Evolutionary conservation across 30 jellyfish, hydroid and myxozoan genomes (phyloP), one percentile per base, ranked within the genome.

Genomic region (Hydra vulgaris): DNA sequence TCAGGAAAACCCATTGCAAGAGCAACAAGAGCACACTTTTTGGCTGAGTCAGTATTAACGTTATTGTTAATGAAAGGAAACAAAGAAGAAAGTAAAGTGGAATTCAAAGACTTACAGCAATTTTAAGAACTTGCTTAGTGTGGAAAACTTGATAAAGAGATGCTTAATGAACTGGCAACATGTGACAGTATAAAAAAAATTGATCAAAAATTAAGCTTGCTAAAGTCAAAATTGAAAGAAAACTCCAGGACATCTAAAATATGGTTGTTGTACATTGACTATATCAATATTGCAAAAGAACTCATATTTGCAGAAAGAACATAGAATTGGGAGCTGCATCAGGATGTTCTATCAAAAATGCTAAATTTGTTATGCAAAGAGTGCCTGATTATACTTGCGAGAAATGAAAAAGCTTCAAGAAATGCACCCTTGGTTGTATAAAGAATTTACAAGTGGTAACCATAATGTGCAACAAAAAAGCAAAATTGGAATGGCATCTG

Each of bases 401-500:
- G 74, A 68, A 23, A 85, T 85, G 94, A 25, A 24, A 53, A 21
- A 17, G 71, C 90, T 85, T 18, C 86, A 66, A 52, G 73, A 3
- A 27, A 79, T 79, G 20, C 85, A 79, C 23, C 90, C 90, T 16
- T 61, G 71, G 74, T 16, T 85, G 25, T 54, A 40, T 25, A 20
- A 80, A 12, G 66, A 76, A 53, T 78, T 76, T 66, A 7, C 21
- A 16, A 17, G 22, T 4, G 93, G 93, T 55, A 7, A 66, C 21
- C 93, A 84, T 67, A 24, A 76, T 23, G 84, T 78, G 25, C 74
- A 54, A 24, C 16, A 88, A 74, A 55, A 8, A 21, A 69, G 8
- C 26, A 74, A 8, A n/a, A 79, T 61, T 79, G 90, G 90, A 74
- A 80, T 70, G 94, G 94, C 27, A 17, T 85, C 56, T 85, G 89